Base-by-base conservation (phyloP, 2,797 vertebrate species). In the Pseudochromis fuscus region DNA sequence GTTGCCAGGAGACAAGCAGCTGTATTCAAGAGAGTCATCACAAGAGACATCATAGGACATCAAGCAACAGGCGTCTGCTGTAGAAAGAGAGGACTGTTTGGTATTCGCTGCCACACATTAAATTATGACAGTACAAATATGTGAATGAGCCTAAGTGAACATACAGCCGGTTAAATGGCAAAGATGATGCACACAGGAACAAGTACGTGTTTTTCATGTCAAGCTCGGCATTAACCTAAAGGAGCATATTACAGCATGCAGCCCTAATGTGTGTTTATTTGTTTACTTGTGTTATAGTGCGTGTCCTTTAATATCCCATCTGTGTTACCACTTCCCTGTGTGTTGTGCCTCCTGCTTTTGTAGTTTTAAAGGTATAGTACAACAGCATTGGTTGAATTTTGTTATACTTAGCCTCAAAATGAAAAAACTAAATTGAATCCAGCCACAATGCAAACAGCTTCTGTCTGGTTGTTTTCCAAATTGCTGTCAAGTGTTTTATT, bases 1-100 rank as follows among this genome's bases (percentile, higher is more conserved):
- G 86, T 91, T 89, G 84, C 85, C 87, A 85, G 83, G 85, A 89
- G 84, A 91, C 83, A 31, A 64, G 67, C 83, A 72, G 65, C 70
- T 72, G 72, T 81, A 70, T 58, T 72, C 21, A 61, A 45, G 49
- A 72, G 52, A 49, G 45, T 10, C 46, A 71, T 50, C 28, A 49
- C 65, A 31, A 46, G 23, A 73, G 27, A 35, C 65, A 52, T 67
- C 9, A 28, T 18, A 25, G 48, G 46, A 81, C 68, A 81, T 86
- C 67, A 81, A 55, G 46, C 77, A 77, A 63, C 27, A 60, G 53
- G 40, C 40, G 64, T 55, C 31, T 33, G 58, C 25, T 23, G 15
- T 50, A 15, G 55, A 63, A 59, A 45, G 48, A 55, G 31, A 45
- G 13, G 30, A 30, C n/a, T 31, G 48, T 16, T 81, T 8, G n/a